phyloP scores from a whole-genome alignment of 2,113 vertebrate species.

The Ptilorrhoa leucosticta region DNA sequence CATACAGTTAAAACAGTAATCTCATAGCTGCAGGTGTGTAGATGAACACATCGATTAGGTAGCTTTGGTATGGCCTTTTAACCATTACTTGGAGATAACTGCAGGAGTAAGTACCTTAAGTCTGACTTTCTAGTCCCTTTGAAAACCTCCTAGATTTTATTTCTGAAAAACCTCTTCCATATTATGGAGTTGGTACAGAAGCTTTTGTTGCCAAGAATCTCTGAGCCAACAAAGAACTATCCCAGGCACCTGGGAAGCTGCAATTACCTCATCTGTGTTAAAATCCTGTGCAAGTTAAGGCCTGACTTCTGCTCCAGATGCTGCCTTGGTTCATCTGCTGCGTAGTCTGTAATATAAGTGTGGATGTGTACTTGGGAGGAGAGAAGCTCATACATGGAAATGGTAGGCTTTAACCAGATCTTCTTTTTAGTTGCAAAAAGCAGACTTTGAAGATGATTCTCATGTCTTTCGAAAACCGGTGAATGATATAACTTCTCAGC shows the following conservation, averaged over 20 bases:
- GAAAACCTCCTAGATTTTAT: background rate
- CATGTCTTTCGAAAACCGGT: constrained; percentile 79
- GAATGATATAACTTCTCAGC: constrained; percentile 92
- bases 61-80: background rate
- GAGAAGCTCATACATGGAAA: background rate
- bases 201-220: background rate
- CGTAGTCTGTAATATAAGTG: background rate
- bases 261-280: background rate
- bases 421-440: constrained; percentile 69
- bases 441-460: constrained; percentile 70
- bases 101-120: background rate
- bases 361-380: background rate
- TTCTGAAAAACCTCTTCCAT: background rate
- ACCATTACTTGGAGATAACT: background rate
- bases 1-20: background rate
- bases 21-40: background rate
- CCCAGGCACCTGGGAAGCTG: background rate
- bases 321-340: background rate
- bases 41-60: accelerated
- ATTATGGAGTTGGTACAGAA: background rate
- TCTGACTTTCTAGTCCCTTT: background rate
- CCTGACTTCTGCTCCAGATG: background rate
- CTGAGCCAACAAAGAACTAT: background rate
- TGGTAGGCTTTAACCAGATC: background rate
- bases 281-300: background rate